Evolutionary conservation across 2,113 vertebrate genomes (phyloP), one percentile per base, ranked within the genome.

Genomic region (Neolamprologus caudopunctatus): DNA sequence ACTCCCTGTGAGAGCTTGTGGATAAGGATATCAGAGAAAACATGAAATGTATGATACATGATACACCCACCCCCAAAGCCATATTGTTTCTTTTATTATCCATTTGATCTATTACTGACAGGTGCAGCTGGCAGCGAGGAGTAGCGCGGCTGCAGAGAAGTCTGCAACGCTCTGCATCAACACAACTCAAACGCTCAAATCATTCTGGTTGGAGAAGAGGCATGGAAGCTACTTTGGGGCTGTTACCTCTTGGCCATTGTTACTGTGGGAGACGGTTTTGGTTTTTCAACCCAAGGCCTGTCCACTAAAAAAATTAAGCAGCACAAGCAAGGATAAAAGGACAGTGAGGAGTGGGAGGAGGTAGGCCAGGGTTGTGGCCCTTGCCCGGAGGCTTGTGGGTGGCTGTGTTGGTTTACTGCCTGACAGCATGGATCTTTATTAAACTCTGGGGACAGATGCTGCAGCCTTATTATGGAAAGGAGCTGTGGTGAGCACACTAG

Each of bases 401-500:
- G 93, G 92, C 90, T 95, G 91, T 94, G 92, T 94, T 95, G 93
- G 90, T 96, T 96, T 95, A 96, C 95, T 93, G 96, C 93, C 95
- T 96, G 95, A 95, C 95, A 94, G 90, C 83, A 28, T 80, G 86
- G 93, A 90, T 94, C 93, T 97, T 96, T 96, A 97, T 96, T 95
- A 95, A 97, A 95, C 95, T 96, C 95, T 93, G 84, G 96, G 95
- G 96, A 96, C 92, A 93, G 93, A 94, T 94, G 87, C 94, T 91
- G 84, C 89, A 93, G 93, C 92, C 96, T 95, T 92, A 92, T 96
- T 96, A 95, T 94, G 94, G 93, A 93, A 94, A 95, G 91, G 84
- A 95, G 94, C 92, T 87, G 85, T 86, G 80, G 63, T 2, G 47
- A 87, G 87, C 80, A 35, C 83, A 81, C 88, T 24, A 71, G 91